These are phyloP conservation scores for Pangasius djambal DNA, from an alignment of 2,797 vertebrate genomes.

Conservation along the genomic window DNA sequence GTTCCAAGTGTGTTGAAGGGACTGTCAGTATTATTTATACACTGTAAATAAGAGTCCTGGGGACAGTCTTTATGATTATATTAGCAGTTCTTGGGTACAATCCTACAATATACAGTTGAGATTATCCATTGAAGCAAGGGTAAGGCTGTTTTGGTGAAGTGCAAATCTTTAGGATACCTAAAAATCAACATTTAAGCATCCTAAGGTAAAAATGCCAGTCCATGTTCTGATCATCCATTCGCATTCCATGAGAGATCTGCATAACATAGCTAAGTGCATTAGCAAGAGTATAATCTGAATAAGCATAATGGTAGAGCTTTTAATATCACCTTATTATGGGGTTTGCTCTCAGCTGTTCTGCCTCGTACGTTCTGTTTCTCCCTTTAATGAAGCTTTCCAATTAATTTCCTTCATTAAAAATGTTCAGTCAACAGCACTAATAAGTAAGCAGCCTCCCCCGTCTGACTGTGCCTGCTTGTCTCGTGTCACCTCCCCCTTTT, in stretches of 20 bases:
- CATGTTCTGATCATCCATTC: background rate
- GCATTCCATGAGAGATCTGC: background rate
- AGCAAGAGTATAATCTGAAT: constrained; percentile 9
- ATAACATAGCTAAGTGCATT: constrained; percentile 27
- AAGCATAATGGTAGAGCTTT: constrained; percentile 25
- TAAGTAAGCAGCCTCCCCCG: constrained; percentile 41
- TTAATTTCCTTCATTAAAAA: constrained; percentile 56
- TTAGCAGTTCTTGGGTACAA: background rate
- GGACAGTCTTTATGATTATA: background rate
- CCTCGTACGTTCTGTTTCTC: constrained; percentile 16
- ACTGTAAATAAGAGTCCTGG: background rate
- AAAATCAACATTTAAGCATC: background rate
- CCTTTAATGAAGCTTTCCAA: constrained; percentile 40
- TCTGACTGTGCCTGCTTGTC: constrained; percentile 22
- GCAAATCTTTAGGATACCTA: background rate
- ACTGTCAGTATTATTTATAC: background rate
- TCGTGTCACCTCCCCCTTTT: background rate
- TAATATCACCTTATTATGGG: constrained; percentile 28
- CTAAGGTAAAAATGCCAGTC: background rate
- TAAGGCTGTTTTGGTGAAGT: background rate
- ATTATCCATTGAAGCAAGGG: background rate
- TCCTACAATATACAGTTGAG: background rate
- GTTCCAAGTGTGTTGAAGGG: background rate
- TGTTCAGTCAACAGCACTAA: constrained; percentile 51
- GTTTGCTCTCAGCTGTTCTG: background rate